Evolutionary conservation across 2,888 invertebrate species (phyloP).

Genomic region (Hypercompe scribonia): DNA sequence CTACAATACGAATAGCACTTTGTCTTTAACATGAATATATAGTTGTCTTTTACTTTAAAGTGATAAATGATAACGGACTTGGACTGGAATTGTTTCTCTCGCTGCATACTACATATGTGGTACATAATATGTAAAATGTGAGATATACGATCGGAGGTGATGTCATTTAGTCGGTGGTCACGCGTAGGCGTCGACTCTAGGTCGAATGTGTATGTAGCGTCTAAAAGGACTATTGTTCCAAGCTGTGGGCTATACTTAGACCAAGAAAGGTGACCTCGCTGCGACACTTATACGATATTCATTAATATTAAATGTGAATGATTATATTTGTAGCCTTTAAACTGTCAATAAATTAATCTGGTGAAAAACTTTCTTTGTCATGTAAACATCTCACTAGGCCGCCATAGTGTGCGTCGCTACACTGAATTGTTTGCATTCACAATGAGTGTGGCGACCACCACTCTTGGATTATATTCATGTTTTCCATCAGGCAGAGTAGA

Average conservation of each 20-base stretch:
- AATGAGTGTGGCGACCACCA: too few species aligned
- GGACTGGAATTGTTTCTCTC: neutral
- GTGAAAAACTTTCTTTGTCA: neutral
- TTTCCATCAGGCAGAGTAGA: too few species aligned
- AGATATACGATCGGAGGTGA: slow-evolving; percentile 12
- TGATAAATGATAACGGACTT: neutral
- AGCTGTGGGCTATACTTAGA: slow-evolving; percentile 14
- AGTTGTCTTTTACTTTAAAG: neutral
- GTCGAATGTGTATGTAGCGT: slow-evolving; percentile 9
- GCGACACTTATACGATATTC: slow-evolving; percentile 9
- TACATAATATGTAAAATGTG: slow-evolving; percentile 4
- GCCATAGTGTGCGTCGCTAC: too few species aligned
- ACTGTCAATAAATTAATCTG: neutral
- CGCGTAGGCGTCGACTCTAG: slow-evolving; percentile 19
- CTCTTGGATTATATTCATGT: too few species aligned
- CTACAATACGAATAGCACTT: neutral
- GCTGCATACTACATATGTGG: neutral
- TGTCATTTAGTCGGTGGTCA: slow-evolving; percentile 13
- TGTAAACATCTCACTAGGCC: too few species aligned
- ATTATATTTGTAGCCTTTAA: too few species aligned
- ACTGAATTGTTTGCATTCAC: too few species aligned
- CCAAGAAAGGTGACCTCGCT: neutral
- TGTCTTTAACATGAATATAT: too few species aligned
- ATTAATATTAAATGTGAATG: slow-evolving; percentile 4
- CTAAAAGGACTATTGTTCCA: slow-evolving; percentile 19